phyloP scores from a whole-genome alignment of 2,113 vertebrate genomes.

The Clinocottus analis region DNA sequence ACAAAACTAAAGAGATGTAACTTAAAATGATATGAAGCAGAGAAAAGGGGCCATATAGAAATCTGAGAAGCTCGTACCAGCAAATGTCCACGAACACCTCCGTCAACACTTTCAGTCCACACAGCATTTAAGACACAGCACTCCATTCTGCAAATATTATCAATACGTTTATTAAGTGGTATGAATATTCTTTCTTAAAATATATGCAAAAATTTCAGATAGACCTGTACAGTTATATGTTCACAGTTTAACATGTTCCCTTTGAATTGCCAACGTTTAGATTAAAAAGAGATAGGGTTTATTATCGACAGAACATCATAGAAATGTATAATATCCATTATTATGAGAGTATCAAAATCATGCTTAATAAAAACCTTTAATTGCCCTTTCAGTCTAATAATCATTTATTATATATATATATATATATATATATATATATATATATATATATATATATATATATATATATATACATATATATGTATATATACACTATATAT shows the following conservation, averaged over 20 bases:
- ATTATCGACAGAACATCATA: conserved; percentile 89
- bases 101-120: neutral
- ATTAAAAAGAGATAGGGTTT: conserved; percentile 83
- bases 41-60: neutral
- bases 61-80: too few species aligned
- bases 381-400: conserved; percentile 89
- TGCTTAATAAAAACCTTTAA: conserved; percentile 88
- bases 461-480: neutral
- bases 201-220: conserved; percentile 84
- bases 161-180: conserved; percentile 90
- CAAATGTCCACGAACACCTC: neutral
- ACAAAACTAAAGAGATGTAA: neutral
- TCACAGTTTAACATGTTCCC: conserved; percentile 96
- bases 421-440: conserved; percentile 47
- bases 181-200: conserved; percentile 85
- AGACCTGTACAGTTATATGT: conserved; percentile 92
- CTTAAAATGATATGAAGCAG: neutral
- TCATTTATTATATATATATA: conserved; percentile 91
- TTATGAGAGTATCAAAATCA: conserved; percentile 82
- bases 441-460: neutral
- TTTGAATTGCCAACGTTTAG: conserved; percentile 88
- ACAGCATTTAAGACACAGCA: conserved; percentile 24
- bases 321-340: conserved; percentile 86
- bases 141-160: conserved; percentile 63
- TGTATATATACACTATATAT: neutral